phyloP scores from a whole-genome alignment of 2,113 vertebrate genomes.

The Corythornis madagascariensis region DNA sequence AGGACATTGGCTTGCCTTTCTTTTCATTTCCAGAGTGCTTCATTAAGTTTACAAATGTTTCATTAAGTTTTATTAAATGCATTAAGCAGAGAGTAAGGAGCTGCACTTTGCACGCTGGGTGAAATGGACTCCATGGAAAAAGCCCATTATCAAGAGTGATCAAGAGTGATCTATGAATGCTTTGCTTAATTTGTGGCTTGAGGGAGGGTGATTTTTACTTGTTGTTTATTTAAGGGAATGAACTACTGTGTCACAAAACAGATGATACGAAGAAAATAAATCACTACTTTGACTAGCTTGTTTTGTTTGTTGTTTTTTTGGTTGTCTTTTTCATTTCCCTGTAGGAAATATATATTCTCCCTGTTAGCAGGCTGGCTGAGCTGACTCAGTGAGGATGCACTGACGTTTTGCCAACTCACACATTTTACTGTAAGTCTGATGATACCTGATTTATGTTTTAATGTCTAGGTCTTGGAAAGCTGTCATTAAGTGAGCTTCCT shows the following conservation, averaged over 20 bases:
- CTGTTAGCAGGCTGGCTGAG: background rate
- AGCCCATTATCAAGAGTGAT: conserved; percentile 32
- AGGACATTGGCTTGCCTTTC: conserved; percentile 30
- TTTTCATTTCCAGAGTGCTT: conserved; percentile 64
- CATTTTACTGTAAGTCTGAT: background rate
- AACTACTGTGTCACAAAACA: background rate
- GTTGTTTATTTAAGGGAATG: background rate
- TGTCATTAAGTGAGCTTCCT: background rate
- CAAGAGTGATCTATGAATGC: conserved; percentile 6
- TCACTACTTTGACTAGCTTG: background rate
- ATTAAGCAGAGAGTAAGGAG: conserved; percentile 62
- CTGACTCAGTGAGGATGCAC: background rate
- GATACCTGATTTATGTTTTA: background rate
- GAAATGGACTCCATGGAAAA: conserved; percentile 23
- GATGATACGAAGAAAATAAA: background rate
- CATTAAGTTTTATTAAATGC: conserved; percentile 73
- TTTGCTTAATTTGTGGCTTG: background rate
- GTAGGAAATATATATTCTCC: background rate
- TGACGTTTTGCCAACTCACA: background rate
- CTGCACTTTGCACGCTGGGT: conserved; percentile 37
- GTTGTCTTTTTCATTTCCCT: background rate
- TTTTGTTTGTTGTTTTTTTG: background rate
- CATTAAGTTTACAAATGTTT: conserved; percentile 67
- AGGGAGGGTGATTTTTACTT: background rate
- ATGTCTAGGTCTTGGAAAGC: background rate